Evolutionary conservation across 2,888 invertebrate species (phyloP).

Genomic region (Epinotia bilunana): DNA sequence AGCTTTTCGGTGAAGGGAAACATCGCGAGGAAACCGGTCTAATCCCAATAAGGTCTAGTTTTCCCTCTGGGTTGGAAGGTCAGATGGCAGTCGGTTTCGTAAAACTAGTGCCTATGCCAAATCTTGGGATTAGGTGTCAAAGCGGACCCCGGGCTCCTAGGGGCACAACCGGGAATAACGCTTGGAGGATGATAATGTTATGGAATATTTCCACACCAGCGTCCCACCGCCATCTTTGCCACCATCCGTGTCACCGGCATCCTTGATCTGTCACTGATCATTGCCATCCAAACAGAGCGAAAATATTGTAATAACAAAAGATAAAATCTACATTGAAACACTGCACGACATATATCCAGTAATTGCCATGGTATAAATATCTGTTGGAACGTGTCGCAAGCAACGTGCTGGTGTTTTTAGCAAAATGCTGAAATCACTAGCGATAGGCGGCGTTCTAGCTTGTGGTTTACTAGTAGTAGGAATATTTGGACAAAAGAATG

Average conservation of each 20-base stretch:
- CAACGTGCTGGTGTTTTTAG: not conserved
- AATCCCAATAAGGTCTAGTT: too few species aligned
- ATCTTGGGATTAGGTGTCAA: too few species aligned
- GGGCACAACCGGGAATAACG: too few species aligned
- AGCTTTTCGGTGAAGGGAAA: too few species aligned
- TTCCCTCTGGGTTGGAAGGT: too few species aligned
- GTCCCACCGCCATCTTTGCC: not conserved
- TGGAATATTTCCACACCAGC: not conserved
- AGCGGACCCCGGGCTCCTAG: too few species aligned
- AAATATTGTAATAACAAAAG: conserved; percentile 1
- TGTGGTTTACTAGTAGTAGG: conserved; percentile 1
- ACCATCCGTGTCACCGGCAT: not conserved
- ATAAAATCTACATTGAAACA: conserved; percentile 22
- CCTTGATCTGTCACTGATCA: conserved; percentile 21
- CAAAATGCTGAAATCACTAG: conserved; percentile 23
- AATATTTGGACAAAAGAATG: conserved; percentile 5
- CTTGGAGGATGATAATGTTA: too few species aligned
- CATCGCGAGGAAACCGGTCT: too few species aligned
- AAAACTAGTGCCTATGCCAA: too few species aligned
- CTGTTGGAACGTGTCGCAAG: too few species aligned
- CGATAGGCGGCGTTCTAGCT: not conserved
- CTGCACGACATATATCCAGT: conserved; percentile 14
- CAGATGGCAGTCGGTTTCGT: too few species aligned
- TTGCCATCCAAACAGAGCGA: conserved; percentile 5
- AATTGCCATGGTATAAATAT: conserved; percentile 18